A percentile compares a stretch with the other conserved stretches of the same genome.
Conservation (phyloP, 2,888 invertebrate species). For the Monochamus alternatus region DNA sequence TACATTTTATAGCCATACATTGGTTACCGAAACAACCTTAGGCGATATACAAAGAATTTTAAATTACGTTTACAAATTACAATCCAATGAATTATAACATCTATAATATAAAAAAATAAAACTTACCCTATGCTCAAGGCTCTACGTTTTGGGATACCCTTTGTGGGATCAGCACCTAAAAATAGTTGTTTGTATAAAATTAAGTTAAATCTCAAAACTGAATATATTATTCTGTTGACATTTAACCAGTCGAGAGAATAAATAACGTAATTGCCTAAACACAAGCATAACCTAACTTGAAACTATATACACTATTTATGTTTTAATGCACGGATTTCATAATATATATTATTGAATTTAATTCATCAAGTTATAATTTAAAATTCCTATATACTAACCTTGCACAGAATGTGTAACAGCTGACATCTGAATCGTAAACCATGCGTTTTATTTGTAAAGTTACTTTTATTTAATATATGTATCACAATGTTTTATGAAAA, state of each 20-base stretch:
- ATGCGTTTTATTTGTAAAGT: constrained; percentile 66
- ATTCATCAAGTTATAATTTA: constrained; percentile 24
- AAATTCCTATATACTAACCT: constrained; percentile 68
- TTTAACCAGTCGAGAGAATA: no score
- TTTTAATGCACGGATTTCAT: no score
- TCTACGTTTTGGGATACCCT: constrained; percentile 86
- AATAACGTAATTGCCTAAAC: background rate
- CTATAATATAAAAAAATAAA: constrained; percentile 14
- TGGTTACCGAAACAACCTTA: no score
- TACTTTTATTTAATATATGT: constrained; percentile 49
- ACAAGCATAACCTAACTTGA: background rate
- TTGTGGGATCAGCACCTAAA: constrained; percentile 85
- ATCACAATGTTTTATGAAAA: constrained; percentile 56
- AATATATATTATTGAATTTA: no score
- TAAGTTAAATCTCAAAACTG: constrained; percentile 9
- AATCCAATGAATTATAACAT: no score
- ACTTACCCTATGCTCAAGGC: constrained; percentile 87
- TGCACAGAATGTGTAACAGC: constrained; percentile 73
- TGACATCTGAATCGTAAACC: constrained; percentile 72
- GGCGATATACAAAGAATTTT: no score
- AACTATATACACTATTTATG: no score
- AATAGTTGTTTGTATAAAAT: constrained; percentile 58
- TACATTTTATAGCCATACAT: no score
- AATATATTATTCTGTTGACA: background rate
- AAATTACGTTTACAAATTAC: no score